These are phyloP conservation scores for Psittacula cyanocephala DNA, from an alignment of 2,113 vertebrate genomes.

Conservation along the genomic window DNA sequence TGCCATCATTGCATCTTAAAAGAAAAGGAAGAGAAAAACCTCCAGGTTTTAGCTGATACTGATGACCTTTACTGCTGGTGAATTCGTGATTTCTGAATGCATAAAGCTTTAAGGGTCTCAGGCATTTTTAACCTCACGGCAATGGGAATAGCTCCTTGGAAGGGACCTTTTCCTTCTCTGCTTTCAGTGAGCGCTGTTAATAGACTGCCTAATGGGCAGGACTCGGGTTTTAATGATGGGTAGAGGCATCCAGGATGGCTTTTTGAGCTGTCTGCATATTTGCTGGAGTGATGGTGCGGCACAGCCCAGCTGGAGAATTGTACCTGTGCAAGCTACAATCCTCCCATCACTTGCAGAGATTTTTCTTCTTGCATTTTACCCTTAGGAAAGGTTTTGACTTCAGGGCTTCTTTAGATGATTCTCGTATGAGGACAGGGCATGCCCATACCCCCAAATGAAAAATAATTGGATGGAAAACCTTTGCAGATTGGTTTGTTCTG, in stretches of 20 bases:
- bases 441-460: neutral
- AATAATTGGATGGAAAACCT: neutral
- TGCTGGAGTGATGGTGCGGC: neutral
- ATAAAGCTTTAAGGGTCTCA: neutral
- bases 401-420: neutral
- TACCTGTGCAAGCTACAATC: accelerated
- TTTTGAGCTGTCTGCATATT: neutral
- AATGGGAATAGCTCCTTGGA: neutral
- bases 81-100: constrained; percentile 11
- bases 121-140: neutral
- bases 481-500: neutral
- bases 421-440: neutral
- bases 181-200: neutral
- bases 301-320: neutral
- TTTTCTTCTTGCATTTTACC: neutral
- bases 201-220: constrained; percentile 1
- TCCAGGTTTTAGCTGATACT: neutral
- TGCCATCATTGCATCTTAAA: constrained; percentile 11
- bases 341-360: neutral
- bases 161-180: neutral
- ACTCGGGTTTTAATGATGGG: neutral
- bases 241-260: neutral
- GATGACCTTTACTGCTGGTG: neutral
- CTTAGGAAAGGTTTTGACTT: neutral
- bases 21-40: constrained; percentile 6